These are phyloP conservation scores for Fregetta grallaria DNA, from an alignment of 2,113 vertebrate genomes.

Conservation along the genomic window DNA sequence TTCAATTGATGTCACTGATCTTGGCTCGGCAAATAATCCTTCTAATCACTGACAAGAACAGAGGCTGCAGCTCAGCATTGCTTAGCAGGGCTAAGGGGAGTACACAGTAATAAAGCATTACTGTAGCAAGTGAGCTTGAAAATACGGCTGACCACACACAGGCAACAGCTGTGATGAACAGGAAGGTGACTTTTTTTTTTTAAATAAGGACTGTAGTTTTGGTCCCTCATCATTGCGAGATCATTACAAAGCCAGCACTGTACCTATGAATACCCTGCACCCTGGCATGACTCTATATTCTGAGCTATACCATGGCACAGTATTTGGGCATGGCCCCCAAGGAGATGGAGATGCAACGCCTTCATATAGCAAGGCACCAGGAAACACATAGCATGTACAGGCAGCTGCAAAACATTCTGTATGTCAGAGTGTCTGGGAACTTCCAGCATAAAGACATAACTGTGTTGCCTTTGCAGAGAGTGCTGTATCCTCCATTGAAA, in stretches of 20 bases:
- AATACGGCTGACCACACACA: background rate
- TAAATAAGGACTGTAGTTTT: background rate
- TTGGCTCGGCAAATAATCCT: conserved; percentile 38
- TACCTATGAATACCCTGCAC: background rate
- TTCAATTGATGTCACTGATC: conserved; percentile 39
- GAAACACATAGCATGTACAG: background rate
- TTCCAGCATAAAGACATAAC: background rate
- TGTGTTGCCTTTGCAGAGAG: background rate
- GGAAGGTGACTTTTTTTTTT: background rate
- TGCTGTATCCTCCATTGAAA: background rate
- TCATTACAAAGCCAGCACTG: background rate
- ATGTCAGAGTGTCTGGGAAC: background rate
- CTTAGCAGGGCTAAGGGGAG: background rate
- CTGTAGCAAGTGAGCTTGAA: background rate
- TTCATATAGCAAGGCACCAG: background rate
- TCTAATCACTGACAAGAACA: conserved; percentile 23
- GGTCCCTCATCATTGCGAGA: background rate
- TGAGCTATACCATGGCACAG: background rate
- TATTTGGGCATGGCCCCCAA: background rate
- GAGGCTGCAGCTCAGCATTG: background rate
- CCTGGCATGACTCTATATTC: background rate
- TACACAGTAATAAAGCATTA: background rate
- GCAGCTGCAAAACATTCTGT: background rate
- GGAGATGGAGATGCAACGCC: background rate
- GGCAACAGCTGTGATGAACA: background rate